A percentile compares a stretch with the other conserved stretches of the same genome.
Evolutionary conservation across 2,888 invertebrate species (phyloP).

Genomic region (Antitype chi): DNA sequence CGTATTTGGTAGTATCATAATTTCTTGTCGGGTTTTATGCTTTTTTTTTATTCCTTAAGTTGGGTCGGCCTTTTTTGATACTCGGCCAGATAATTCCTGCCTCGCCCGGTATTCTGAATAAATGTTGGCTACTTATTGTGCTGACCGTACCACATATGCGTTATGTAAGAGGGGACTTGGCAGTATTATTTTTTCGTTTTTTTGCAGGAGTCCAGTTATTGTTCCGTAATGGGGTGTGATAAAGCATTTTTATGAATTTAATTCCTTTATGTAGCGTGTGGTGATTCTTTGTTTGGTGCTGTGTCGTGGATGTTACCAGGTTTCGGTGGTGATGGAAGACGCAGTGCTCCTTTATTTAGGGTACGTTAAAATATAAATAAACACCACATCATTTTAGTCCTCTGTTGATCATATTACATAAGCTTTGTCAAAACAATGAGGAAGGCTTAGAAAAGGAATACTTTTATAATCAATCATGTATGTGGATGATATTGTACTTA

Average conservation of each 20-base stretch:
- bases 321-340: slow-evolving; percentile 11
- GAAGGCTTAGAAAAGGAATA: neutral
- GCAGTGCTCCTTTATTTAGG: too few species aligned
- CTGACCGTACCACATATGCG: slow-evolving; percentile 71
- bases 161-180: slow-evolving; percentile 70
- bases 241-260: slow-evolving; percentile 78
- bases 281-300: slow-evolving; percentile 56
- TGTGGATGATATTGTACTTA: neutral
- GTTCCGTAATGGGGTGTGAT: slow-evolving; percentile 81
- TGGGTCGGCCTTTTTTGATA: slow-evolving; percentile 83
- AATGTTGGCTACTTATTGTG: slow-evolving; percentile 76
- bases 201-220: slow-evolving; percentile 74
- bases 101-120: slow-evolving; percentile 79
- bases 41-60: slow-evolving; percentile 74
- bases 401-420: neutral
- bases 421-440: neutral
- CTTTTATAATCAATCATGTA: neutral
- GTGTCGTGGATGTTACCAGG: slow-evolving; percentile 28
- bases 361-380: neutral
- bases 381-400: neutral
- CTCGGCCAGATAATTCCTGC: slow-evolving; percentile 81
- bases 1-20: slow-evolving; percentile 89
- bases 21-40: slow-evolving; percentile 83
- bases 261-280: slow-evolving; percentile 67
- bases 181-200: slow-evolving; percentile 70